Evolutionary conservation across 1,140 invertebrate genomes (phyloP), one percentile per base, ranked within the genome.

Genomic region (Trypoxylus dichotomus): DNA sequence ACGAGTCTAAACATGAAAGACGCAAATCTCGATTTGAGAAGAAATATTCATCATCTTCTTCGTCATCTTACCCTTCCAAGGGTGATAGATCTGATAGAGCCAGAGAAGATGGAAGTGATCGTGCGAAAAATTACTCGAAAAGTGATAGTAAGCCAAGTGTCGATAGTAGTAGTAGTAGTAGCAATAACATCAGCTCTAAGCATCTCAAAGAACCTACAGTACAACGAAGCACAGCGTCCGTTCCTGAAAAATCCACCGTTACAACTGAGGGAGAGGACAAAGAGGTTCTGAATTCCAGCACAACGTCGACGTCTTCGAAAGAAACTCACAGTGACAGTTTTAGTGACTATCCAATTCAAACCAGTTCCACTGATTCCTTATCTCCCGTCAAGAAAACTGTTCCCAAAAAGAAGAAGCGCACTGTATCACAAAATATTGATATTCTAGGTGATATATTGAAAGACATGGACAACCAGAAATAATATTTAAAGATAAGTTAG

Each of bases 381-480:
- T 25, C 73, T 8, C 74, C 76, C 7, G 79, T 78, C 32, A 68
- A 77, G 27, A 47, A 32, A 41, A 78, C 6, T 75, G 2, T 24
- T 1, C 63, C 74, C 19, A 79, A 82, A 60, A 85, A 83, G 79
- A 74, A 81, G n/a, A 85, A 85, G 72, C 79, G 81, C 27, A 82
- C 83, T 74, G 82, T 27, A 63, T 82, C 25, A 79, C 83, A 42
- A 83, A 83, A 15, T 19, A 81, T 83, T 32, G 85, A 86, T 77
- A 79, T 86, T 43, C 79, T 86, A n/a, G 85, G 85, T 75, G 85
- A 86, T 81, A 86, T 86, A 78, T 79, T 86, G 74, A 84, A 84
- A 80, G 80, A 84, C 76, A 86, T 86, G 85, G 84, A 82, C 72
- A 83, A 83, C 76, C 76, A 81, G 75, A 76, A 80, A 79, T 80